Evolutionary conservation across 2,888 invertebrate species (phyloP).

Genomic region (Osedax frankpressi): DNA sequence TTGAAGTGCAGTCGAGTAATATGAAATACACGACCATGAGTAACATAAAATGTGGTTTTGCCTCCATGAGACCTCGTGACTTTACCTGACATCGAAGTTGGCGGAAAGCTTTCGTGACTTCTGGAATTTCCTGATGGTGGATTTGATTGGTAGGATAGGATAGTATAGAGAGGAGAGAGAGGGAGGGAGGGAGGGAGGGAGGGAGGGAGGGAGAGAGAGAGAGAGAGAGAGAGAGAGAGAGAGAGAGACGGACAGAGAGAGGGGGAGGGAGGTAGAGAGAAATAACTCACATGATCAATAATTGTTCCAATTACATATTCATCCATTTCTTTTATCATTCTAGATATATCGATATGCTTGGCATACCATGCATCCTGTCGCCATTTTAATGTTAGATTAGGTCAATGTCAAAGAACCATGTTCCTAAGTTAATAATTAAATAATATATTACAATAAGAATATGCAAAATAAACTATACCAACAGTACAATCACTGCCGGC

Average conservation of each 20-base stretch:
- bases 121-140: conserved; percentile 16
- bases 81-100: conserved; percentile 34
- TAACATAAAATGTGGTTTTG: conserved; percentile 32
- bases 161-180: too few species aligned
- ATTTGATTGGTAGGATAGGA: too few species aligned
- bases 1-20: not conserved
- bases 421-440: too few species aligned
- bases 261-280: not conserved
- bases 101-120: conserved; percentile 34
- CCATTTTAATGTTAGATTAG: too few species aligned
- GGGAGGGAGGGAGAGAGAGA: too few species aligned
- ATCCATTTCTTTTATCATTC: conserved; percentile 37
- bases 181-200: too few species aligned
- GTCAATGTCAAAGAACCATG: too few species aligned
- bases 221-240: too few species aligned
- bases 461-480: too few species aligned
- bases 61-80: conserved; percentile 32
- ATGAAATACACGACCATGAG: conserved; percentile 11
- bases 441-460: not conserved
- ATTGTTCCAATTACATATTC: conserved; percentile 33
- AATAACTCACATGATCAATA: not conserved
- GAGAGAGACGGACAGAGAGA: too few species aligned
- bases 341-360: conserved; percentile 39
- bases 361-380: conserved; percentile 42
- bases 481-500: conserved; percentile 29